These are phyloP conservation scores for Panulirus ornatus DNA, from an alignment of 1,140 invertebrate genomes.

Conservation along the genomic window DNA sequence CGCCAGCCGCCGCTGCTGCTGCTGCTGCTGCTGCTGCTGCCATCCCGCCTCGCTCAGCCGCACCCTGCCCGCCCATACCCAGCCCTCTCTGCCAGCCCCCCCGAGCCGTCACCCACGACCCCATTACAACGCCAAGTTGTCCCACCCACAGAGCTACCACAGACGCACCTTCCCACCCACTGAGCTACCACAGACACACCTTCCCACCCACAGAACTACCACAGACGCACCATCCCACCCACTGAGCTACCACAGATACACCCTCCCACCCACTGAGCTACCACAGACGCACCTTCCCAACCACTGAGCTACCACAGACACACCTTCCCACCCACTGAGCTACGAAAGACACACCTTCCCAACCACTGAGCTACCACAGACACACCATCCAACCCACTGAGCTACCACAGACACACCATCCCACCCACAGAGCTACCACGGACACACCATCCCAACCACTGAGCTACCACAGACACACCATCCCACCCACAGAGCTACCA, in stretches of 20 bases:
- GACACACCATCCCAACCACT: too few relatives aligned
- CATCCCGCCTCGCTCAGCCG: background rate
- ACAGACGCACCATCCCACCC: background rate
- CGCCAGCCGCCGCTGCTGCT: constrained; percentile 16
- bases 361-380: background rate
- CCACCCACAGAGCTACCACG: too few relatives aligned
- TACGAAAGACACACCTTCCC: too few relatives aligned
- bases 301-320: background rate
- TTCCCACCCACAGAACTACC: background rate
- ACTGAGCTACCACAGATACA: background rate
- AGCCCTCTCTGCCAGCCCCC: constrained; percentile 4
- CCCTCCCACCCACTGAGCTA: constrained; percentile 6
- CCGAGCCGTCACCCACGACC: background rate
- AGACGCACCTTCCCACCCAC: background rate
- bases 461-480: too few relatives aligned
- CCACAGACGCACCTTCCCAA: background rate
- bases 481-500: too few relatives aligned
- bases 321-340: constrained; percentile 14
- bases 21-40: constrained; percentile 24
- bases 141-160: background rate
- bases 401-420: too few relatives aligned
- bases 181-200: background rate
- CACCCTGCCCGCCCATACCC: constrained; percentile 15
- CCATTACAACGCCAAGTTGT: background rate
- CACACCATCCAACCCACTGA: too few relatives aligned